Evolutionary conservation across 2,888 invertebrate species (phyloP).

Genomic region (Eucriotettix oculatus): DNA sequence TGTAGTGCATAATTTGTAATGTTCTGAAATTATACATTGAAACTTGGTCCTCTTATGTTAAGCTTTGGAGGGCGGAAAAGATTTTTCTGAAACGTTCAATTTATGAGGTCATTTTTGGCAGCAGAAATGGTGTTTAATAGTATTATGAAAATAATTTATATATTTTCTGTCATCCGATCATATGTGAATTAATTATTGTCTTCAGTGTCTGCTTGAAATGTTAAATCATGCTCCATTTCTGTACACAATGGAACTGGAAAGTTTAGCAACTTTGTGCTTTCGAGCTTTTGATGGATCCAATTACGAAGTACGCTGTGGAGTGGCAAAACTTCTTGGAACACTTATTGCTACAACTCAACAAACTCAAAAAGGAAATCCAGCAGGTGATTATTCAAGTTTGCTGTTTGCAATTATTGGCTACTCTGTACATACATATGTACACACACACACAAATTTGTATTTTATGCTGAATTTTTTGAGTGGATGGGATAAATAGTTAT

Average conservation of each 20-base stretch:
- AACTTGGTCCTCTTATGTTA: too few species aligned
- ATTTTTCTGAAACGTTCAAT: neutral
- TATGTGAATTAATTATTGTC: slow-evolving; percentile 1
- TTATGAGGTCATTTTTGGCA: neutral
- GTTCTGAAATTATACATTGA: too few species aligned
- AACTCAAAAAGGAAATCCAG: slow-evolving; percentile 35
- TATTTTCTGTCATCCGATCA: neutral
- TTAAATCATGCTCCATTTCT: slow-evolving; percentile 71
- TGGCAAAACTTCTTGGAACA: slow-evolving; percentile 81
- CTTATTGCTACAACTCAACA: slow-evolving; percentile 74
- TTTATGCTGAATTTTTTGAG: too few species aligned
- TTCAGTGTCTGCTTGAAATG: slow-evolving; percentile 71
- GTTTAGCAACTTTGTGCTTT: slow-evolving; percentile 77
- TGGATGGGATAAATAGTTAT: too few species aligned
- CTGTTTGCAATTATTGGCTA: too few species aligned
- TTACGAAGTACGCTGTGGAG: slow-evolving; percentile 80
- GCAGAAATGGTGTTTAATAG: too few species aligned
- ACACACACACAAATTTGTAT: too few species aligned
- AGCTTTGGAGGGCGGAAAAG: too few species aligned
- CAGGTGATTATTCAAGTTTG: slow-evolving; percentile 19
- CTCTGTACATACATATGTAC: too few species aligned
- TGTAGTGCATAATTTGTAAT: too few species aligned
- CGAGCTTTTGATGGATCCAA: slow-evolving; percentile 83
- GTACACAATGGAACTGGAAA: slow-evolving; percentile 80
- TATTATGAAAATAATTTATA: too few species aligned